Evolutionary conservation across 2,888 invertebrate genomes (phyloP), one percentile per base, ranked within the genome.

Genomic region (Pocota personata): DNA sequence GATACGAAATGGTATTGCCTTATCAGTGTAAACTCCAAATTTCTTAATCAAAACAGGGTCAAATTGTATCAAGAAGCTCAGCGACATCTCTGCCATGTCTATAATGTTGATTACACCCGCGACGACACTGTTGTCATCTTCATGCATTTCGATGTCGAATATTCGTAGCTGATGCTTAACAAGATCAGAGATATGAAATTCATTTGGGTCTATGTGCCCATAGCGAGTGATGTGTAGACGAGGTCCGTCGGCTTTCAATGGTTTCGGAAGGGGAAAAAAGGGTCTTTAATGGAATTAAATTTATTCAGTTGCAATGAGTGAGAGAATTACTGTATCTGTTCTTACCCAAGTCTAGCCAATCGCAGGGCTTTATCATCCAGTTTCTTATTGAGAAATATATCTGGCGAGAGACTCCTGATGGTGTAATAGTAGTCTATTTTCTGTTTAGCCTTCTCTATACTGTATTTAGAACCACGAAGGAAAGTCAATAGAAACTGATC

Each of bases 381-480:
- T 40, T 83, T 60, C 2, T 89, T 89, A 40, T 89, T 88, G n/a
- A 50, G 90, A 87, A 94, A 94, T 73, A 94, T 91, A 88, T 95
- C 95, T 0, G 95, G 94, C 21, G 94, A 91, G 57, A 94, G 90
- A 0, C 93, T 92, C 88, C 93, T 93, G 62, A 91, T 89, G 0
- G 94, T 94, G 88, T 94, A 94, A 89, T 93, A 95, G 91, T 93
- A 92, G 82, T 94, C 94, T n/a, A 94, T 82, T 88, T 94, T 94
- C 60, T 93, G 91, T 88, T 94, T 94, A 5, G 93, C 92, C 75
- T 93, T 91, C 88, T 94, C 94, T 88, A 94, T 88, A 78, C 93
- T 94, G 89, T 92, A 93, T 88, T 94, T 94, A 87, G 93, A 93
- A 21, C 94, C 93, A 3, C 94, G 91, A 35, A 94, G 89, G 88